Base-by-base conservation (phyloP, 2,888 invertebrate species). In the Lasiommata megera region DNA sequence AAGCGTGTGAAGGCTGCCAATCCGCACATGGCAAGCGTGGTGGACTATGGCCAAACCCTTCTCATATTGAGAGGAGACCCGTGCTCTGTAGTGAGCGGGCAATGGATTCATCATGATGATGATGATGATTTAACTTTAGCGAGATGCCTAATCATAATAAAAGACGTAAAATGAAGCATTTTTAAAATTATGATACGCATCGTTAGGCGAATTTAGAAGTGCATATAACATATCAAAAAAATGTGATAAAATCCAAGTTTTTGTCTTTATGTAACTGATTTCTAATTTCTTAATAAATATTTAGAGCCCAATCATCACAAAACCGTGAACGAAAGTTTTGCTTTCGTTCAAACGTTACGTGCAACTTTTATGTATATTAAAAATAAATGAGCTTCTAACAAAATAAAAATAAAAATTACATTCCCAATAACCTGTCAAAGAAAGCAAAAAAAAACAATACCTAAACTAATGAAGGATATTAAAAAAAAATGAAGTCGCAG, bases 401-500 rank as follows among this genome's bases (percentile, higher is more conserved):
- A n/a, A n/a, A n/a, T n/a, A n/a, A n/a, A n/a, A n/a, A n/a, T n/a
- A n/a, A n/a, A n/a, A n/a, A n/a, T n/a, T n/a, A n/a, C n/a, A n/a
- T n/a, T n/a, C n/a, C n/a, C n/a, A n/a, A n/a, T n/a, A n/a, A n/a
- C n/a, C n/a, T n/a, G n/a, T n/a, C n/a, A n/a, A n/a, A n/a, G n/a
- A 34, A 34, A 34, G 1, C 34, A 3, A 23, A 23, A 23, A 23
- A 23, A 23, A 23, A 23, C 2, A 23, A 54, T 53, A 37, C 12
- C 34, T 56, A 47, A 47, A 56, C n/a, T n/a, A n/a, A n/a, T n/a
- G n/a, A n/a, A n/a, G n/a, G n/a, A n/a, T n/a, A 54, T 60, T 53
- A 31, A 29, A 53, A 56, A 56, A 50, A 56, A 54, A 61, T 55
- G 31, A 41, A 70, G 69, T 68, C 67, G 66, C 73, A 63, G 65